These are phyloP conservation scores for Pseudomyrmex concolor DNA, from an alignment of 1,140 invertebrate species.

Conservation along the genomic window DNA sequence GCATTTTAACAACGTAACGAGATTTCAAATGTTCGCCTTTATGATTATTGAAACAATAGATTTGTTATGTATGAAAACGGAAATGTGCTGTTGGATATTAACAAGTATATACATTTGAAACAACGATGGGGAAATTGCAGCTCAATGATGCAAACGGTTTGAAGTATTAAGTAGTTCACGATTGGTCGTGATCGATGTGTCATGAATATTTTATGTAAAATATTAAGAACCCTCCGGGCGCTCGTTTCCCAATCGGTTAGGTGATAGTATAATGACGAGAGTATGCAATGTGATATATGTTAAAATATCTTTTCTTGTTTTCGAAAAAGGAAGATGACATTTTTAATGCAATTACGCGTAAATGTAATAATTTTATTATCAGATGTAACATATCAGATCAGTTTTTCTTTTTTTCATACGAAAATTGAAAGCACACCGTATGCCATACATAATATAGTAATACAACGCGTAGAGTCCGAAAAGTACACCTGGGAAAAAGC, in stretches of 20 bases:
- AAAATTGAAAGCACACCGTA: too few relatives aligned
- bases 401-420: too few relatives aligned
- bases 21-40: not conserved
- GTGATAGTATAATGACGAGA: not conserved
- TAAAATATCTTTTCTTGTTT: not conserved
- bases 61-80: not conserved
- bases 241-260: too few relatives aligned
- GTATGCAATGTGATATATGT: not conserved
- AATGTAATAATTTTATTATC: too few relatives aligned
- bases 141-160: not conserved
- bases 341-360: too few relatives aligned
- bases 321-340: not conserved
- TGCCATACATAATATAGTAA: not conserved
- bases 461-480: not conserved
- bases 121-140: constrained; percentile 9
- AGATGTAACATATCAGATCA: too few relatives aligned
- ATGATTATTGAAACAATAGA: constrained; percentile 4
- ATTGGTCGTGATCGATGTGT: constrained; percentile 15
- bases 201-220: constrained; percentile 54
- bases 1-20: not conserved
- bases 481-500: too few relatives aligned
- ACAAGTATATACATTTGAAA: not conserved
- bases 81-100: too few relatives aligned
- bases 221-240: constrained; percentile 14
- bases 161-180: constrained; percentile 7